Evolutionary conservation across 2,113 vertebrate species (phyloP).

Genomic region (Pelecanoides urinatrix): DNA sequence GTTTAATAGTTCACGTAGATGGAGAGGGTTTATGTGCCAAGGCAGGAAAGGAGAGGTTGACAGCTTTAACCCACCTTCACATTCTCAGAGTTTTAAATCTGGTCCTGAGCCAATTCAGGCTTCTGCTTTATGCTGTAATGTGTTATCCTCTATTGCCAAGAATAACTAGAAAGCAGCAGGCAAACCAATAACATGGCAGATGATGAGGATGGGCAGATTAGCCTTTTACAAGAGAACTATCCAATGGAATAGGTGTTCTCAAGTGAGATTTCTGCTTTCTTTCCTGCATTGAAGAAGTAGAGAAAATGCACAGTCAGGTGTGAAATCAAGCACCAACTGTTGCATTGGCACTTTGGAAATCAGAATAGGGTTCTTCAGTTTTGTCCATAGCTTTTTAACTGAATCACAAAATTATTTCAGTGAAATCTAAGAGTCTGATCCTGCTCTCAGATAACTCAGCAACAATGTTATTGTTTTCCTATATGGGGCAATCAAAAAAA

Average conservation of each 20-base stretch:
- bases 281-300: background rate
- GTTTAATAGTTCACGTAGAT: background rate
- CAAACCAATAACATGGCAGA: background rate
- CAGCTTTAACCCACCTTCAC: background rate
- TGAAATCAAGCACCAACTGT: background rate
- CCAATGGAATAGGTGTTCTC: background rate
- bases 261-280: background rate
- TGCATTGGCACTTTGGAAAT: background rate
- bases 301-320: background rate
- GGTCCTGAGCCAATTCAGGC: background rate
- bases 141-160: background rate
- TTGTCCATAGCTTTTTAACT: background rate
- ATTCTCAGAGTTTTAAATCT: background rate
- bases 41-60: background rate
- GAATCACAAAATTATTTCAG: background rate
- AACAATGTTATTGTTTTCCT: background rate
- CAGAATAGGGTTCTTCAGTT: background rate
- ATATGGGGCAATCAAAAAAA: background rate
- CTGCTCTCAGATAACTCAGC: background rate
- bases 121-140: background rate
- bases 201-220: background rate
- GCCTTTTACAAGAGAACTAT: background rate
- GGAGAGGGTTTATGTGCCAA: background rate
- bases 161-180: background rate
- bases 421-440: background rate